Evolutionary conservation across 2,797 vertebrate species (phyloP).

Genomic region (Clarias fuscus): DNA sequence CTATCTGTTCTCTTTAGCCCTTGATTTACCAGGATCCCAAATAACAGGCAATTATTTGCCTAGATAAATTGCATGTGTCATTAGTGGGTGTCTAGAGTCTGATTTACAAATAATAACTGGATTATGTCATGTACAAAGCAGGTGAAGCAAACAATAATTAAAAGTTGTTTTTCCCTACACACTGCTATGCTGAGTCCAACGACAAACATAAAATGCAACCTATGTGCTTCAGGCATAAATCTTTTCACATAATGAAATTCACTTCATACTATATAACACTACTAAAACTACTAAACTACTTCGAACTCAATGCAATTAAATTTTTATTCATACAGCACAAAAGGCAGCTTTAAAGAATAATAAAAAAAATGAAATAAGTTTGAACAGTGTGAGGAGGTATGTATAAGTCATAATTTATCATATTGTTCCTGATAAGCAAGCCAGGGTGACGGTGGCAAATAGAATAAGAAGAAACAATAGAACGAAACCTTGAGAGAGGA

Average conservation of each 20-base stretch:
- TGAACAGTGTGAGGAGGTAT: no score
- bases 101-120: neutral
- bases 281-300: neutral
- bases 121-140: neutral
- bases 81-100: constrained; percentile 6
- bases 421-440: no score
- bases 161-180: neutral
- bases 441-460: no score
- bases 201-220: neutral
- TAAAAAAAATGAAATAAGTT: no score
- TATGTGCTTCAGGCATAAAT: neutral
- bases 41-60: constrained; percentile 6
- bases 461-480: no score
- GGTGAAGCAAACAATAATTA: constrained; percentile 11
- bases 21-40: constrained; percentile 9
- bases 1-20: constrained; percentile 36
- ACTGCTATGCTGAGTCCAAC: neutral
- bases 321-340: no score
- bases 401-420: no score
- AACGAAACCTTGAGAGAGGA: no score
- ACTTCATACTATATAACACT: neutral
- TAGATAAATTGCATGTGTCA: constrained; percentile 2
- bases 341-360: no score
- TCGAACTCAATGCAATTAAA: neutral
- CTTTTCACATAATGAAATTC: neutral